Evolutionary conservation across 2,797 vertebrate genomes (phyloP).

Genomic region (Numenius phaeopus): DNA sequence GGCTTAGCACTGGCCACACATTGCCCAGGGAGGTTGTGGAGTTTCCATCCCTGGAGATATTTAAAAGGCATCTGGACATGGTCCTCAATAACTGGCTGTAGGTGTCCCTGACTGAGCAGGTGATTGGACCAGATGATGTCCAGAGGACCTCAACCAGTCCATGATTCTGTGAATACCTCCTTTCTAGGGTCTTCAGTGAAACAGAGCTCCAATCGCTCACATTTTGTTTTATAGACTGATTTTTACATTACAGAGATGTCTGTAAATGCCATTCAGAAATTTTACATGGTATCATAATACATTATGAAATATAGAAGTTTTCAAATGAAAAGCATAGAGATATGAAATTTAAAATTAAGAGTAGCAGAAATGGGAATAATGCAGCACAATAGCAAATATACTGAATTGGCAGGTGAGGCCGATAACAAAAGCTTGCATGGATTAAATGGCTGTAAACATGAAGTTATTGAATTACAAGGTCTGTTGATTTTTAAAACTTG

Average conservation of each 20-base stretch:
- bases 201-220: background rate
- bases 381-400: background rate
- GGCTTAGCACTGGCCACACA: too few relatives aligned
- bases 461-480: background rate
- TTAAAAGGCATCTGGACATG: background rate
- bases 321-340: background rate
- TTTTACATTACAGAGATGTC: background rate
- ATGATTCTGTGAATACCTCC: background rate
- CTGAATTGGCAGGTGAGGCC: background rate
- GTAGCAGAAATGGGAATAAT: background rate
- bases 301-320: background rate
- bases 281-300: fast-evolving
- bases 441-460: background rate
- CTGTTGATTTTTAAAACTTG: background rate
- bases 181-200: background rate
- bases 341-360: background rate
- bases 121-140: background rate
- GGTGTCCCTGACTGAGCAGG: fast-evolving
- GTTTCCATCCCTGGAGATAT: background rate
- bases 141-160: too few relatives aligned
- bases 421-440: background rate
- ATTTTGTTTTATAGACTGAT: background rate
- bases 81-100: background rate
- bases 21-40: background rate
- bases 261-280: background rate